Conservation (phyloP, 1,140 invertebrate genomes). For the Helicoverpa zea region DNA sequence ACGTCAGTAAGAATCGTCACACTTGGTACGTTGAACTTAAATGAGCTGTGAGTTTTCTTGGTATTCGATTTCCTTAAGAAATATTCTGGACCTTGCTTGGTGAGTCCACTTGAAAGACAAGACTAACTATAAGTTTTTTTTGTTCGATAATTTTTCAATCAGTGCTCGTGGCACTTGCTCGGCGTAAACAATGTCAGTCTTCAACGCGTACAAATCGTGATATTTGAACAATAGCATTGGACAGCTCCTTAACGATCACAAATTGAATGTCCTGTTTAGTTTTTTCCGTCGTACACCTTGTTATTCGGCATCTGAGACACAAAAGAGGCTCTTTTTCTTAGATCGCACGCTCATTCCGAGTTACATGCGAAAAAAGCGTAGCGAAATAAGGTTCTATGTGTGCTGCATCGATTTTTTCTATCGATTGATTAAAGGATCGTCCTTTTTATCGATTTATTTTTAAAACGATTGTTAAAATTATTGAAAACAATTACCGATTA, state of each 20-base stretch:
- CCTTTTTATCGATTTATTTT: slow-evolving; percentile 18
- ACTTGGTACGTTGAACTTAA: neutral
- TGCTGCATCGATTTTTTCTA: slow-evolving; percentile 60
- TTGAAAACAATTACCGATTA: slow-evolving; percentile 22
- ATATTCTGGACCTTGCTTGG: too few species aligned
- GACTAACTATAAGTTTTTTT: too few species aligned
- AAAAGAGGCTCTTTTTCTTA: slow-evolving; percentile 43
- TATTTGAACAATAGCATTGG: slow-evolving; percentile 63
- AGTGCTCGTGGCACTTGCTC: neutral
- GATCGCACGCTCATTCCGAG: slow-evolving; percentile 24
- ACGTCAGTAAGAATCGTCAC: neutral
- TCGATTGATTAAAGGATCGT: slow-evolving; percentile 20
- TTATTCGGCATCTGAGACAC: slow-evolving; percentile 53
- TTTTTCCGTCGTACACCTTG: slow-evolving; percentile 61
- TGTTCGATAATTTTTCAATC: too few species aligned
- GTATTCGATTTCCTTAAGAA: too few species aligned
- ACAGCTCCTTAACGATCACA: slow-evolving; percentile 70
- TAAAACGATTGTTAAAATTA: neutral
- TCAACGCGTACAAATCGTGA: slow-evolving; percentile 52
- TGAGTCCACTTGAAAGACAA: too few species aligned
- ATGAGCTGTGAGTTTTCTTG: too few species aligned
- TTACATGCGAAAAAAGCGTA: slow-evolving; percentile 72
- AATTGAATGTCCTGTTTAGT: slow-evolving; percentile 72
- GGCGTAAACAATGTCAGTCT: neutral
- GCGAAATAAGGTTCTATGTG: slow-evolving; percentile 66